A percentile compares a stretch with the other conserved stretches of the same genome.
These are phyloP conservation scores for Steinernema carpocapsae DNA, from an alignment of 2,888 invertebrate species.

Conservation along the genomic window DNA sequence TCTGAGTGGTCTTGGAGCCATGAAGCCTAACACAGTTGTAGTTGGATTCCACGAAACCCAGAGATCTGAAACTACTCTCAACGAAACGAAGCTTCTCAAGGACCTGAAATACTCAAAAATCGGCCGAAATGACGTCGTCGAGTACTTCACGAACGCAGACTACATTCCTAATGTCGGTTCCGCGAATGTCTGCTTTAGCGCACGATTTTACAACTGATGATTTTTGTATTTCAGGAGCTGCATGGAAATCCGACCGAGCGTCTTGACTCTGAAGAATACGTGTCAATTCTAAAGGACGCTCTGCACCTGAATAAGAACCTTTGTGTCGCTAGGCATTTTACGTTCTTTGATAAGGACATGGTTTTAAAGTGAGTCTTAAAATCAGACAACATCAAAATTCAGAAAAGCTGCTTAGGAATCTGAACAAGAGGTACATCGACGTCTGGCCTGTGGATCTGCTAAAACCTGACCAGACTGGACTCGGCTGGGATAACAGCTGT, in stretches of 20 bases:
- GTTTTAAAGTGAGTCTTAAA: constrained; percentile 43
- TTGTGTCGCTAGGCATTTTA: constrained; percentile 89
- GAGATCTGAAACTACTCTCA: constrained; percentile 80
- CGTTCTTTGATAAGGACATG: constrained; percentile 78
- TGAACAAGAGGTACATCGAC: constrained; percentile 77
- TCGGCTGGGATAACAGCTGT: constrained; percentile 80
- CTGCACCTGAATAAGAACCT: constrained; percentile 91
- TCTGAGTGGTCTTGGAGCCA: constrained; percentile 85
- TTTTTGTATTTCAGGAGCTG: constrained; percentile 48
- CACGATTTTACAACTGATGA: background rate
- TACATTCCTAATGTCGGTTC: constrained; percentile 46
- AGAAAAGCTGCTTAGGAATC: constrained; percentile 43
- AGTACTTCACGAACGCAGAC: constrained; percentile 63
- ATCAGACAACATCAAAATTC: background rate
- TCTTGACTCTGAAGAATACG: constrained; percentile 75
- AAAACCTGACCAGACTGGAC: constrained; percentile 77
- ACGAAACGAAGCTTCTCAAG: constrained; percentile 64
- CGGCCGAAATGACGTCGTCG: constrained; percentile 67
- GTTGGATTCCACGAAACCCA: constrained; percentile 87
- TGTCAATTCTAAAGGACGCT: constrained; percentile 84
- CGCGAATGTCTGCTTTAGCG: background rate
- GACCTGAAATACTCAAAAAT: constrained; percentile 67
- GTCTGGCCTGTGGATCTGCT: constrained; percentile 96
- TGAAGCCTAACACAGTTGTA: constrained; percentile 97
- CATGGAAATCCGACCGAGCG: constrained; percentile 52